phyloP scores from a whole-genome alignment of 2,888 invertebrate genomes.

The Rhyacophila evoluta region DNA sequence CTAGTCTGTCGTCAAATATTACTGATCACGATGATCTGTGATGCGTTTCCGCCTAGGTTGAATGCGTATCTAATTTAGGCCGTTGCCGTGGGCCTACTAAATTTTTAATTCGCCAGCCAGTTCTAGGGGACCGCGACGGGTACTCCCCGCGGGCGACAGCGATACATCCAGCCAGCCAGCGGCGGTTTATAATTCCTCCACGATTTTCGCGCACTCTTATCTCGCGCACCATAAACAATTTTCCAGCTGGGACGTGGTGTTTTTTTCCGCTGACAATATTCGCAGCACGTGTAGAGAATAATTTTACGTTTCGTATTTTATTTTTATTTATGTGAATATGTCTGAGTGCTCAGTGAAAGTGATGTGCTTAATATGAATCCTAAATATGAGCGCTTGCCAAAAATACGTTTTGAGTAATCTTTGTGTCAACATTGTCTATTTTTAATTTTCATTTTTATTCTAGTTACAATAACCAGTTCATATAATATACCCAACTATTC shows the following conservation, averaged over 20 bases:
- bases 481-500: too few species aligned
- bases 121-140: background rate
- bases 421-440: too few species aligned
- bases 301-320: background rate
- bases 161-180: background rate
- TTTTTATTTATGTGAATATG: too few species aligned
- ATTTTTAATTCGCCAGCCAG: background rate
- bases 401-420: too few species aligned
- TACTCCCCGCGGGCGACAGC: background rate
- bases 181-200: background rate
- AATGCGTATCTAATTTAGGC: slow-evolving; percentile 5
- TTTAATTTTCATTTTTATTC: too few species aligned
- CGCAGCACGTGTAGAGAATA: background rate
- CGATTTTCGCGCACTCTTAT: background rate
- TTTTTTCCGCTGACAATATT: background rate
- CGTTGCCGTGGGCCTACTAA: background rate
- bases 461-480: too few species aligned
- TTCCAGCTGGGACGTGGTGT: background rate
- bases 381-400: too few species aligned
- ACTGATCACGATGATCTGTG: background rate
- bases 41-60: background rate
- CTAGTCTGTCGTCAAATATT: too few species aligned
- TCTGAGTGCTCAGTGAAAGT: too few species aligned
- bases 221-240: background rate
- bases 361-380: too few species aligned